A percentile compares a stretch with the other conserved stretches of the same genome.
Evolutionary conservation across 2,113 vertebrate genomes (phyloP).

Genomic region (Anolis carolinensis): DNA sequence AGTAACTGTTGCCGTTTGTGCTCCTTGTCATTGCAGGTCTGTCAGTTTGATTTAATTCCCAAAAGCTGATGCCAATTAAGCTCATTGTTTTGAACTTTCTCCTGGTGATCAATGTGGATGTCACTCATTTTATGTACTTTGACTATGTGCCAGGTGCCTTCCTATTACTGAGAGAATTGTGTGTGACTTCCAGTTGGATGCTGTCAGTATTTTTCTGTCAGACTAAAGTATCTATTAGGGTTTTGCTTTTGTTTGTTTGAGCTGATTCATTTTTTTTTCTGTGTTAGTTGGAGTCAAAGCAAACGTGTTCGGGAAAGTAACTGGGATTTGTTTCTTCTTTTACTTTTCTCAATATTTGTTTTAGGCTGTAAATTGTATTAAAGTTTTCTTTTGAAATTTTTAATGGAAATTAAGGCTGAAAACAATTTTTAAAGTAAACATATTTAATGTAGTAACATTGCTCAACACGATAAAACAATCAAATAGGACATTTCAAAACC

Average conservation of each 20-base stretch:
- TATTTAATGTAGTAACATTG: neutral
- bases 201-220: conserved; percentile 33
- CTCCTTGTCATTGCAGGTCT: neutral
- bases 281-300: neutral
- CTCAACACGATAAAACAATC: too few relatives aligned
- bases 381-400: neutral
- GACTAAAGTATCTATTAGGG: neutral
- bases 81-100: conserved; percentile 42
- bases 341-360: neutral
- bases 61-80: conserved; percentile 57
- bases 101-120: conserved; percentile 40
- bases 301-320: conserved; percentile 11
- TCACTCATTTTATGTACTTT: conserved; percentile 5
- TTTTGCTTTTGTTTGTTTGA: conserved; percentile 26
- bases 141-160: neutral
- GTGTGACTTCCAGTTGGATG: conserved; percentile 1
- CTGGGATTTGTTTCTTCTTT: neutral
- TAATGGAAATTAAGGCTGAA: neutral
- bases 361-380: neutral
- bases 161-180: neutral
- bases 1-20: conserved; percentile 32
- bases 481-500: too few relatives aligned
- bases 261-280: conserved; percentile 17
- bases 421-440: neutral
- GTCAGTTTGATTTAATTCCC: conserved; percentile 47